These are phyloP conservation scores for Lateolabrax maculatus DNA, from an alignment of 2,797 vertebrate genomes.

Conservation along the genomic window DNA sequence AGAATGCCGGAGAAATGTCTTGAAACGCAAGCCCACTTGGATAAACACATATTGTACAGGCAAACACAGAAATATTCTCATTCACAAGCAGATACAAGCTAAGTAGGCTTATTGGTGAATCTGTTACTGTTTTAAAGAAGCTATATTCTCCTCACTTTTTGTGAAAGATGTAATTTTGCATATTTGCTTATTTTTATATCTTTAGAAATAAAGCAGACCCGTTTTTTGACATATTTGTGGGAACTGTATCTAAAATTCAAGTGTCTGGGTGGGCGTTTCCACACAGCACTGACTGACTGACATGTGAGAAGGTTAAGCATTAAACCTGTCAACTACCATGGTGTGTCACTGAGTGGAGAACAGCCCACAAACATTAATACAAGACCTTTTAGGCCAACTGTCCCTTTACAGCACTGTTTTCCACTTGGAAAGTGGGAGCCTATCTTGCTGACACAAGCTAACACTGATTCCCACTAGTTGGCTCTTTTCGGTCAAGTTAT, in stretches of 20 bases:
- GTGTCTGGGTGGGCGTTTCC: not conserved
- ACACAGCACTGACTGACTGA: not conserved
- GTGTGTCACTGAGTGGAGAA: not conserved
- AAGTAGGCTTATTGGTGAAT: not conserved
- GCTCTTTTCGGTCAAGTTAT: not conserved
- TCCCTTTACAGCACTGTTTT: not conserved
- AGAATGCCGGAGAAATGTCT: constrained; percentile 48
- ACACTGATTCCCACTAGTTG: not conserved
- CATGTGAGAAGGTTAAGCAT: constrained; percentile 11
- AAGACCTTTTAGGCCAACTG: not conserved
- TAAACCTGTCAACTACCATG: too few species aligned
- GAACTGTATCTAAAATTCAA: not conserved
- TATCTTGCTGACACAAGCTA: too few species aligned
- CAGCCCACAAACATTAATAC: not conserved
- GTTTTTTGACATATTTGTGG: not conserved
- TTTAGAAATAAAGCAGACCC: not conserved
- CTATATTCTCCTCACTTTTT: not conserved
- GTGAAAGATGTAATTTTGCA: not conserved
- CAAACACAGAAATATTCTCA: not conserved
- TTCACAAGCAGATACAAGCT: not conserved
- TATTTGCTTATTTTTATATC: not conserved
- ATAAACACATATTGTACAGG: constrained; percentile 5
- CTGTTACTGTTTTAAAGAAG: constrained; percentile 17
- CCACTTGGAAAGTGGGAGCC: not conserved
- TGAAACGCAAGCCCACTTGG: constrained; percentile 10